Percentiles rank a stretch among this genome's conserved stretches.
Evolutionary conservation across 1,140 invertebrate genomes (phyloP).

Genomic region (Proales similis): DNA sequence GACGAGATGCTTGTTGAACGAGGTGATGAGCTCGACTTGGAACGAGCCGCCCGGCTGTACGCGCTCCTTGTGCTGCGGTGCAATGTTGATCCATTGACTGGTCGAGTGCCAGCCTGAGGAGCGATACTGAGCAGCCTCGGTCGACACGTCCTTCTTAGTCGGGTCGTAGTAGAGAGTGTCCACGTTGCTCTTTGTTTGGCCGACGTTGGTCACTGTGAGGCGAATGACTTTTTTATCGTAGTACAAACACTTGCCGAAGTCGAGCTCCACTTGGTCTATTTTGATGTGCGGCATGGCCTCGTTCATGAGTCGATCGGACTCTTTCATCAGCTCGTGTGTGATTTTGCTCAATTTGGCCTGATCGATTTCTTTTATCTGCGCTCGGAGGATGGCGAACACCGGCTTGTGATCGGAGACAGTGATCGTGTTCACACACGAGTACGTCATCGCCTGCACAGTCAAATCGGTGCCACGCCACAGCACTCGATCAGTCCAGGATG

Average conservation of each 20-base stretch:
- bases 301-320: constrained; percentile 4
- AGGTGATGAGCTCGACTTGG: constrained; percentile 2
- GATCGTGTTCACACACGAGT: constrained; percentile 22
- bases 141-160: no score
- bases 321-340: constrained; percentile 15
- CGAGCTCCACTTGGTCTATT: constrained; percentile 13
- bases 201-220: constrained; percentile 12
- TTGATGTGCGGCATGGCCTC: constrained; percentile 31
- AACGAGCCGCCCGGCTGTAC: constrained; percentile 1
- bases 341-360: constrained; percentile 15
- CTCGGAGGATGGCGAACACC: constrained; percentile 21
- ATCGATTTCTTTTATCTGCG: constrained; percentile 34
- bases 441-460: constrained; percentile 2
- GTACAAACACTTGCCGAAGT: constrained; percentile 28
- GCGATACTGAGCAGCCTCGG: no score
- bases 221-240: constrained; percentile 18
- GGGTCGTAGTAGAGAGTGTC: constrained; percentile 29
- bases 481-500: constrained; percentile 37
- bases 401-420: constrained; percentile 36
- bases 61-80: constrained; percentile 33
- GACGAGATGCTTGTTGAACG: constrained; percentile 2
- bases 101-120: not conserved
- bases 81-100: not conserved
- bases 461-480: not conserved
- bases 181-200: constrained; percentile 12